phyloP scores from a whole-genome alignment of 2,797 vertebrate genomes.

The Uromys caudimaculatus region DNA sequence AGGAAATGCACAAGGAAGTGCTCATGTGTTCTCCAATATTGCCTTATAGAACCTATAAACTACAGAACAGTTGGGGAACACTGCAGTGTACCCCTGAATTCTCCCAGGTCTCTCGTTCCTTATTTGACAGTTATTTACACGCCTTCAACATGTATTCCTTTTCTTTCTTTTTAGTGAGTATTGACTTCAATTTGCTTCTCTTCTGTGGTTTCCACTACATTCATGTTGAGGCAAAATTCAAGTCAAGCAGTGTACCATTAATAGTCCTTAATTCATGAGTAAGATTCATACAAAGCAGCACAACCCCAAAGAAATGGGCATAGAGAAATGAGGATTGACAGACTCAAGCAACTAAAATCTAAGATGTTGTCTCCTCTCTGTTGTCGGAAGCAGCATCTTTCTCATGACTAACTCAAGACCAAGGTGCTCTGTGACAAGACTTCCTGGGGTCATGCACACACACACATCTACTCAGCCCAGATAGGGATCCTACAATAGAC shows the following conservation, averaged over 20 bases:
- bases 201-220: constrained; percentile 55
- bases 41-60: background rate
- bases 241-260: constrained; percentile 78
- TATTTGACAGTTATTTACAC: background rate
- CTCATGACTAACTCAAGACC: background rate
- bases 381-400: background rate
- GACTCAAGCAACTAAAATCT: constrained; percentile 41
- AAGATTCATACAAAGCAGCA: constrained; percentile 72
- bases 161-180: constrained; percentile 54
- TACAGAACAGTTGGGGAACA: constrained; percentile 10
- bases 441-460: background rate
- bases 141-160: too few relatives aligned
- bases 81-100: background rate
- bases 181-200: constrained; percentile 67
- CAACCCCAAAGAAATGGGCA: constrained; percentile 65
- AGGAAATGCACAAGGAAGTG: too few relatives aligned
- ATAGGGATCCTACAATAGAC: too few relatives aligned
- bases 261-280: constrained; percentile 68
- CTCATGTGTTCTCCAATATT: background rate
- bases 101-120: background rate
- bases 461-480: too few relatives aligned
- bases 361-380: constrained; percentile 1
- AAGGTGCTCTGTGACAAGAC: background rate
- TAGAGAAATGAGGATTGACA: constrained; percentile 69
- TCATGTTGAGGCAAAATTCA: constrained; percentile 74